Conservation (phyloP, 2,888 invertebrate species). For the Nudaria mundana region DNA sequence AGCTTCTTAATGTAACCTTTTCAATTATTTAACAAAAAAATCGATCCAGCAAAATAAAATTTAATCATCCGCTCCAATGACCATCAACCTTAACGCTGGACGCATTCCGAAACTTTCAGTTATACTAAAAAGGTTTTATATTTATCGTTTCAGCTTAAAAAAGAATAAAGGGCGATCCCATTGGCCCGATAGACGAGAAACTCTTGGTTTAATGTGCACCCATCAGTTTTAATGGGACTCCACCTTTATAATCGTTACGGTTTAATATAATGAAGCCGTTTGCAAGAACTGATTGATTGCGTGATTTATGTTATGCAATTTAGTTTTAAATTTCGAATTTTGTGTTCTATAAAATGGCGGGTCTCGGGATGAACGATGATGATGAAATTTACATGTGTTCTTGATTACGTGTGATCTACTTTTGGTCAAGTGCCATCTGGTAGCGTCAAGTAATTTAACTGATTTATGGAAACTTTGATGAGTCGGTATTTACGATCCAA, state of each 20-base stretch:
- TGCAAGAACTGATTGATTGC: constrained; percentile 38
- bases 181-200: constrained; percentile 42
- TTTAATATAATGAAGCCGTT: constrained; percentile 28
- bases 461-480: constrained; percentile 3
- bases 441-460: constrained; percentile 1
- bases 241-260: constrained; percentile 30
- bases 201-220: constrained; percentile 43
- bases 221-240: constrained; percentile 56
- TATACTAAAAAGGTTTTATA: constrained; percentile 36
- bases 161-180: constrained; percentile 43
- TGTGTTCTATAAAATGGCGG: constrained; percentile 2
- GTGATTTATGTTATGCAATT: constrained; percentile 30
- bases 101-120: constrained; percentile 29
- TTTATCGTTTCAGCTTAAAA: constrained; percentile 30
- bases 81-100: constrained; percentile 13
- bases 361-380: constrained; percentile 1
- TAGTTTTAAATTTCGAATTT: constrained; percentile 27
- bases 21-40: constrained; percentile 2
- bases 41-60: constrained; percentile 9
- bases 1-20: background rate
- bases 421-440: background rate
- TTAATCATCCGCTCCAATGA: constrained; percentile 10
- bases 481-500: background rate
- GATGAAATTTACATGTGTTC: background rate
- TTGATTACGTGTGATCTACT: background rate